Conservation (phyloP, 53 echinoderm and acorn worm species). For the Echinometra lucunter region DNA sequence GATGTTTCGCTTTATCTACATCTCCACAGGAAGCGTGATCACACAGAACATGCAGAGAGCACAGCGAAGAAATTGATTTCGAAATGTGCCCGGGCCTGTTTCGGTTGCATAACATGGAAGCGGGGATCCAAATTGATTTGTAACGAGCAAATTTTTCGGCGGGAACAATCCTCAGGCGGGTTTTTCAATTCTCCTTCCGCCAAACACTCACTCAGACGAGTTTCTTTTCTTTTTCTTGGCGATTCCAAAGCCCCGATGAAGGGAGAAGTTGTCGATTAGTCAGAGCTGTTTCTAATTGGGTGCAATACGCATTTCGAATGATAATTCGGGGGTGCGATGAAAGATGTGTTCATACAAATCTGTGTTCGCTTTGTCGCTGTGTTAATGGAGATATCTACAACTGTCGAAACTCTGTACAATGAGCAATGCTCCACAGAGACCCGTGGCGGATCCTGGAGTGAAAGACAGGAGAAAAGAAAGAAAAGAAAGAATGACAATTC, state of each 20-base stretch:
- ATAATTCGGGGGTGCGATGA: constrained; percentile 37
- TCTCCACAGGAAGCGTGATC: neutral
- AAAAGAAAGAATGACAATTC: constrained; percentile 38
- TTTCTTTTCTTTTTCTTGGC: neutral
- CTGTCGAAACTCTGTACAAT: constrained; percentile 62
- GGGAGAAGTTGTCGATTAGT: constrained; percentile 46
- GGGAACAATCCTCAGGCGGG: constrained; percentile 10
- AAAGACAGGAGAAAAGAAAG: constrained; percentile 19
- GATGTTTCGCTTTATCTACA: neutral
- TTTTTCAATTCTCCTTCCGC: constrained; percentile 28
- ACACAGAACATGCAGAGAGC: neutral
- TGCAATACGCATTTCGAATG: constrained; percentile 63
- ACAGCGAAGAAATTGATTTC: constrained; percentile 26
- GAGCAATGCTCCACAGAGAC: constrained; percentile 46
- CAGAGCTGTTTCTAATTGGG: constrained; percentile 22
- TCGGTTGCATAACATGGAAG: constrained; percentile 55
- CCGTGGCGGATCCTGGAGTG: neutral
- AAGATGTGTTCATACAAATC: constrained; percentile 59
- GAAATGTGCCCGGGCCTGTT: constrained; percentile 23
- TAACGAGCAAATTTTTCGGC: constrained; percentile 10
- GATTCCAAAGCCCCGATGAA: neutral
- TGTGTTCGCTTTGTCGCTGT: constrained; percentile 38
- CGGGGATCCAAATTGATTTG: constrained; percentile 32
- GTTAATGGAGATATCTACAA: constrained; percentile 65
- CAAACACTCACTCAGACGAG: neutral